phyloP scores from a whole-genome alignment of 2,888 invertebrate genomes.

The Caradrina kadenii region DNA sequence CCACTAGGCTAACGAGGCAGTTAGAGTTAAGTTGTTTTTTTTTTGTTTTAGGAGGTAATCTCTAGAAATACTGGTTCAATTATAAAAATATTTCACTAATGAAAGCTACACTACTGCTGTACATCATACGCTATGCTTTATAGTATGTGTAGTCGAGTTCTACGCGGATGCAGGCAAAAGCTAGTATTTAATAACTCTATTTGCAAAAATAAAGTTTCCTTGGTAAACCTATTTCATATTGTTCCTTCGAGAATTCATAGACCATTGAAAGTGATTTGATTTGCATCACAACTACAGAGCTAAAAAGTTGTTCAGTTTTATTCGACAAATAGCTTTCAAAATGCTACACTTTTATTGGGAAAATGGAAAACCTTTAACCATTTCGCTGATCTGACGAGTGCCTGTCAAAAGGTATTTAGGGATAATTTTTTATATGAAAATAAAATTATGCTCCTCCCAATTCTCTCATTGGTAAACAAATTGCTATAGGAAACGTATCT shows the following conservation, averaged over 20 bases:
- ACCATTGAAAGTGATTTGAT: slow-evolving; percentile 1
- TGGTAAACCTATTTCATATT: neutral
- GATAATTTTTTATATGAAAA: slow-evolving; percentile 5
- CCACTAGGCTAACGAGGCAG: no score
- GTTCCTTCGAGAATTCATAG: neutral
- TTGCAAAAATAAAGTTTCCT: no score
- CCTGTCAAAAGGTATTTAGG: neutral
- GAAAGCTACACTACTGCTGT: no score
- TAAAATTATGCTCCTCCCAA: neutral
- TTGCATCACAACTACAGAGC: neutral
- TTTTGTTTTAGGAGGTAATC: no score
- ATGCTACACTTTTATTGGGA: neutral
- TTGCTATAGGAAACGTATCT: slow-evolving; percentile 2
- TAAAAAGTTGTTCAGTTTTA: neutral
- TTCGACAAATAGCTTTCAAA: slow-evolving; percentile 1
- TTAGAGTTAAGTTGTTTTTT: no score
- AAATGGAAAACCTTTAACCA: neutral
- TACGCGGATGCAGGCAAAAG: no score
- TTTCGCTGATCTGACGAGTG: neutral
- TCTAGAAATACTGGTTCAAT: no score
- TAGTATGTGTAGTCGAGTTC: no score
- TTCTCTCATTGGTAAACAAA: slow-evolving; percentile 7
- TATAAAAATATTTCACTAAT: no score
- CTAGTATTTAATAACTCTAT: no score
- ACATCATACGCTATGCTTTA: no score